A percentile compares a stretch with the other conserved stretches of the same genome.
phyloP scores from a whole-genome alignment of 1,140 invertebrate species.

The Cydia pomonella region DNA sequence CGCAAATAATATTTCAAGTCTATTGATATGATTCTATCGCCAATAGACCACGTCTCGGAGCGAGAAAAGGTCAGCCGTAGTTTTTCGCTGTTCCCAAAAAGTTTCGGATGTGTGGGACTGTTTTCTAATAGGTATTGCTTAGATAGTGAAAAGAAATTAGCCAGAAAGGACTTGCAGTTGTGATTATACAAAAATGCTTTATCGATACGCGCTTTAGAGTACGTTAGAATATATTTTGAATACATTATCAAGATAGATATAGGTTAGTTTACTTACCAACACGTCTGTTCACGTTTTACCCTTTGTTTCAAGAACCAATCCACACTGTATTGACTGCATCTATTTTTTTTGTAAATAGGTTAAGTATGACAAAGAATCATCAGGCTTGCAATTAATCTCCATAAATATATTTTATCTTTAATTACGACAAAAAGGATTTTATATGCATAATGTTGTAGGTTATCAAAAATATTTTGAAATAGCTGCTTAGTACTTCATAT shows the following conservation, averaged over 20 bases:
- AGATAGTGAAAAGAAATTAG: conserved; percentile 72
- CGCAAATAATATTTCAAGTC: background rate
- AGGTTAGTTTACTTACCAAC: conserved; percentile 44
- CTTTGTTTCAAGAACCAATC: conserved; percentile 63
- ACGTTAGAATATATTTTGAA: conserved; percentile 73
- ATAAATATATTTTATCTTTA: too few relatives aligned
- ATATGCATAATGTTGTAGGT: too few relatives aligned
- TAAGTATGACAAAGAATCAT: conserved; percentile 45
- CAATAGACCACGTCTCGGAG: conserved; percentile 61
- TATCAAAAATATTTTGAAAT: too few relatives aligned
- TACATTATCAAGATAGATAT: conserved; percentile 67
- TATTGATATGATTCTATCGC: conserved; percentile 65
- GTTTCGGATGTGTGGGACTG: conserved; percentile 77
- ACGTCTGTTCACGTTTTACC: conserved; percentile 64
- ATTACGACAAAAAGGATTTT: too few relatives aligned
- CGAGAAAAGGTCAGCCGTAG: conserved; percentile 74
- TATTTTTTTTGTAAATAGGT: conserved; percentile 56
- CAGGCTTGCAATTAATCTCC: background rate
- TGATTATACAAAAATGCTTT: conserved; percentile 77
- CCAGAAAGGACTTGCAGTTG: conserved; percentile 66
- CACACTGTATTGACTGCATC: conserved; percentile 55
- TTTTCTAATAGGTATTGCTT: conserved; percentile 72
- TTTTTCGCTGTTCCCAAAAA: conserved; percentile 74
- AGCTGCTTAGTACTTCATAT: too few relatives aligned
- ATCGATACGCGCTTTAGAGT: conserved; percentile 75